Evolutionary conservation across 2,888 invertebrate genomes (phyloP).

Genomic region (Cenopis cana): DNA sequence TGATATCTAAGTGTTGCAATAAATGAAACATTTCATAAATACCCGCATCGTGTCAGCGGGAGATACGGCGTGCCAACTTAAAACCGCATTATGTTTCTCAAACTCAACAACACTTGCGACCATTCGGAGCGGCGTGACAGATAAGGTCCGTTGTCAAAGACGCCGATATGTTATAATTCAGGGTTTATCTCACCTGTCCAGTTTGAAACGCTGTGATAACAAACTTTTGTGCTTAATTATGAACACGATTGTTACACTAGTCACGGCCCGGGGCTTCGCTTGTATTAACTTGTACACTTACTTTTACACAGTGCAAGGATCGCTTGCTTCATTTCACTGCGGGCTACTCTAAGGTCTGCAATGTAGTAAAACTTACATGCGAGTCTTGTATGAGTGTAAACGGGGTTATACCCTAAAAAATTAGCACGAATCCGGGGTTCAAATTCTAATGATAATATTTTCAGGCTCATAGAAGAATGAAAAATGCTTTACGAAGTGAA

Average conservation of each 20-base stretch:
- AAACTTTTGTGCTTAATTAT: slow-evolving; percentile 36
- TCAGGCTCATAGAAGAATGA: not conserved
- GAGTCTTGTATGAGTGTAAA: too few relatives aligned
- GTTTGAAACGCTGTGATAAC: slow-evolving; percentile 33
- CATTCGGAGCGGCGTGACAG: slow-evolving; percentile 8
- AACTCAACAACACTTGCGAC: slow-evolving; percentile 8
- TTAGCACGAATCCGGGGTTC: not conserved
- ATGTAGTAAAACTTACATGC: too few relatives aligned
- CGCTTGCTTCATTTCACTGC: too few relatives aligned
- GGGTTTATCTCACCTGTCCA: slow-evolving; percentile 30
- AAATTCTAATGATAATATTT: not conserved
- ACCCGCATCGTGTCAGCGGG: slow-evolving; percentile 25
- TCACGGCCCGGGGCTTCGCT: slow-evolving; percentile 11
- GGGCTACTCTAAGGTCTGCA: too few relatives aligned
- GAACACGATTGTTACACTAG: slow-evolving; percentile 28
- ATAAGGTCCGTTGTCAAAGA: slow-evolving; percentile 31
- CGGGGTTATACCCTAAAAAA: not conserved
- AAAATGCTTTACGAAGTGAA: not conserved
- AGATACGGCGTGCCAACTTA: slow-evolving; percentile 19
- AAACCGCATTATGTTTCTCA: not conserved
- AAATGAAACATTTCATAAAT: slow-evolving; percentile 34
- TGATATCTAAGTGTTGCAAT: slow-evolving; percentile 24
- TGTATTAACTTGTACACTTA: slow-evolving; percentile 5
- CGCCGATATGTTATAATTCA: slow-evolving; percentile 38
- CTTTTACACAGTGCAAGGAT: not conserved